Conservation (phyloP, 1,140 invertebrate genomes). For the Leguminivora glycinivorella region DNA sequence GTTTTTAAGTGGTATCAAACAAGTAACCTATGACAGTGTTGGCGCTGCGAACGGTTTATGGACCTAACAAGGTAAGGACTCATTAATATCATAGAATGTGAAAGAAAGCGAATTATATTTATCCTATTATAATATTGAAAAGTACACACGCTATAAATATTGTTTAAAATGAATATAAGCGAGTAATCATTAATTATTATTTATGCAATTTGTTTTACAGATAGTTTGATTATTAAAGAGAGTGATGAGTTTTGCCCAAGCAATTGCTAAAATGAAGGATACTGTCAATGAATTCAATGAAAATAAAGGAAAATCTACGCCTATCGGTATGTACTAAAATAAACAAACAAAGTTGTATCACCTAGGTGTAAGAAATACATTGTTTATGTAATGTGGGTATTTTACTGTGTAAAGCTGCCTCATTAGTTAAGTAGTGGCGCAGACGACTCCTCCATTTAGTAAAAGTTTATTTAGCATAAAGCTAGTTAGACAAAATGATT, state of each 20-base stretch:
- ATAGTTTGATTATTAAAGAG: not conserved
- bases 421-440: not conserved
- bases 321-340: conserved; percentile 54
- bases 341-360: not conserved
- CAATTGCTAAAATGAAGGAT: conserved; percentile 61
- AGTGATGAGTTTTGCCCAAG: conserved; percentile 61
- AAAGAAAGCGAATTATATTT: not conserved
- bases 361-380: not conserved
- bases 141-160: not conserved
- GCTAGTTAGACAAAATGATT: not conserved
- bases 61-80: conserved; percentile 6
- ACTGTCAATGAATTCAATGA: conserved; percentile 48
- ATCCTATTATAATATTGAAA: not conserved
- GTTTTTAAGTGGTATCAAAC: not conserved
- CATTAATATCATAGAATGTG: not conserved
- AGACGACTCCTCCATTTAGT: not conserved
- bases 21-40: conserved; percentile 27
- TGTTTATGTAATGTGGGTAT: not conserved
- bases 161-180: not conserved
- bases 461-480: not conserved
- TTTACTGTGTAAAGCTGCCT: not conserved
- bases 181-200: not conserved
- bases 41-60: conserved; percentile 11
- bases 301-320: conserved; percentile 61
- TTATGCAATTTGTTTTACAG: not conserved